Percentiles rank a stretch among this genome's conserved stretches.
Evolutionary conservation across 2,888 invertebrate species (phyloP).

Genomic region (Drosophila leonis): DNA sequence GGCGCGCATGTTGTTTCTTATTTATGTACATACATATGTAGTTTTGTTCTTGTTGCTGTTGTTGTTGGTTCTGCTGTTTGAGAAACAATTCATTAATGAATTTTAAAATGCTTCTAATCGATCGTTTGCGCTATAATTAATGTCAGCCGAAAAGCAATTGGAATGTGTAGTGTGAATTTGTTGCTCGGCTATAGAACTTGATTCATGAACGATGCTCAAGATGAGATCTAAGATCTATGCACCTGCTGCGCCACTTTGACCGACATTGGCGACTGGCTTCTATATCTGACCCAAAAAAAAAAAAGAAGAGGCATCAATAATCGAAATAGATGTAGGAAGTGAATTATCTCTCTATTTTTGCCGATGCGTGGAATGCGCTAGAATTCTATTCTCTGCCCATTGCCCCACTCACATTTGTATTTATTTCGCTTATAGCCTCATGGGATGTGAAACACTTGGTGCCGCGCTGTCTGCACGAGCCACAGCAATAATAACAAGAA

Average conservation of each 20-base stretch:
- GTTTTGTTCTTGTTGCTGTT: slow-evolving; percentile 41
- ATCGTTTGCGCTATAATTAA: slow-evolving; percentile 79
- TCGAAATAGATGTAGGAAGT: slow-evolving; percentile 15
- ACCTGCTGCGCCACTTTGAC: slow-evolving; percentile 36
- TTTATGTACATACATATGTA: slow-evolving; percentile 73
- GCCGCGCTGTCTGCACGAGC: slow-evolving; percentile 75
- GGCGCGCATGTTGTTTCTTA: slow-evolving; percentile 58
- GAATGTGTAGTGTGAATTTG: slow-evolving; percentile 67
- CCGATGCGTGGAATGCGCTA: slow-evolving; percentile 34
- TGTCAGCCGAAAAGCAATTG: slow-evolving; percentile 71
- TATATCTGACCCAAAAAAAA: neutral
- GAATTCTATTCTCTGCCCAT: slow-evolving; percentile 8
- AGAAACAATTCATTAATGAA: slow-evolving; percentile 81
- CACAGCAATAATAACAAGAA: slow-evolving; percentile 52
- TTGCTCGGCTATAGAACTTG: slow-evolving; percentile 35
- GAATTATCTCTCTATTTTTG: slow-evolving; percentile 22
- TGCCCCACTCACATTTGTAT: slow-evolving; percentile 27
- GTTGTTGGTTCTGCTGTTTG: slow-evolving; percentile 61
- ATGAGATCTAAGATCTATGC: neutral
- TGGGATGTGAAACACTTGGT: slow-evolving; percentile 78
- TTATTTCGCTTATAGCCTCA: slow-evolving; percentile 42
- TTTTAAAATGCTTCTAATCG: slow-evolving; percentile 80
- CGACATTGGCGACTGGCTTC: slow-evolving; percentile 10
- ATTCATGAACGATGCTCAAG: slow-evolving; percentile 22
- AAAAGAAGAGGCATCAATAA: neutral